These are phyloP conservation scores for Leptocoma aspasia DNA, from an alignment of 2,113 vertebrate genomes.

Conservation along the genomic window DNA sequence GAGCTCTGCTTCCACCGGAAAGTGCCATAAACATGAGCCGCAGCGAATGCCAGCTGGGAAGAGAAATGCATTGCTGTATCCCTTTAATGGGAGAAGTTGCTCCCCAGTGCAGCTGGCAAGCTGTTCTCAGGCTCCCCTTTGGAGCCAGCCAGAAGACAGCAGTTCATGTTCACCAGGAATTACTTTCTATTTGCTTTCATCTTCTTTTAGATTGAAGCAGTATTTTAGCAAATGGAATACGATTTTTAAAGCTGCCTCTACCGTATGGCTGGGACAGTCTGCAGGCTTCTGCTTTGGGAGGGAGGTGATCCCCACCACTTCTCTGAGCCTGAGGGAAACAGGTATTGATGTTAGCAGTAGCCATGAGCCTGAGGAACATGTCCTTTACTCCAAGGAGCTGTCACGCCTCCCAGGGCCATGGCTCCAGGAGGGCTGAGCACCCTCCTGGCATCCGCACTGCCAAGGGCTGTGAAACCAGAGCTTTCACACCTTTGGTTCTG, in stretches of 20 bases:
- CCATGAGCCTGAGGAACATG: not conserved
- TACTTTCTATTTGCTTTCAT: not conserved
- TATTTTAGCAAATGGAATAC: not conserved
- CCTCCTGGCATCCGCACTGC: not conserved
- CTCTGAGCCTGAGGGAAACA: not conserved
- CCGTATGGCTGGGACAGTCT: not conserved
- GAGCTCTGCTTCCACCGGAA: not conserved
- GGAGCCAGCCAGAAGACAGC: not conserved
- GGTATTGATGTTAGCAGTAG: not conserved
- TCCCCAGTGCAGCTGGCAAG: not conserved
- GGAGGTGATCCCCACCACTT: not conserved
- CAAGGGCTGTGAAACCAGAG: not conserved
- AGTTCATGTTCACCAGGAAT: not conserved
- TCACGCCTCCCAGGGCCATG: not conserved
- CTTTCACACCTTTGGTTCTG: not conserved
- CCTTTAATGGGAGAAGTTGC: not conserved
- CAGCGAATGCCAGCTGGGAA: not conserved
- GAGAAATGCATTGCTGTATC: not conserved
- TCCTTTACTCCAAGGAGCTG: not conserved
- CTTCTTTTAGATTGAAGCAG: not conserved
- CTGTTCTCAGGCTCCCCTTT: not conserved
- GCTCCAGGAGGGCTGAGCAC: not conserved
- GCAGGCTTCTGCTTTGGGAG: not conserved
- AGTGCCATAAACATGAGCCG: not conserved
- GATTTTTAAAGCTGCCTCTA: not conserved